phyloP scores from a whole-genome alignment of 2,888 invertebrate species.

The Phasia obesa region DNA sequence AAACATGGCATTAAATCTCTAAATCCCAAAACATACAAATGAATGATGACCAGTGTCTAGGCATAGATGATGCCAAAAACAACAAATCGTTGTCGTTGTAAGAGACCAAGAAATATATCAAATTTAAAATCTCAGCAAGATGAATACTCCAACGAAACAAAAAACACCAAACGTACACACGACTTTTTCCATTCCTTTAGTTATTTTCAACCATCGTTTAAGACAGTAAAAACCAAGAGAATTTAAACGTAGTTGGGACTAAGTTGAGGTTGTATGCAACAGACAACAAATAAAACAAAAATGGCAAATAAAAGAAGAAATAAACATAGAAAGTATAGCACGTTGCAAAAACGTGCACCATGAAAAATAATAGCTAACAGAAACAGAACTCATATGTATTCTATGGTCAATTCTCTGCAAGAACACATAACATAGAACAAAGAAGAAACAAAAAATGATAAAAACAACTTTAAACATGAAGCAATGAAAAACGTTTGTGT shows the following conservation, averaged over 20 bases:
- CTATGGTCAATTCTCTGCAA: conserved; percentile 57
- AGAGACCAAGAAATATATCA: conserved; percentile 55
- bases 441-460: conserved; percentile 27
- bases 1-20: conserved; percentile 73
- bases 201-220: conserved; percentile 24
- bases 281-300: conserved; percentile 15
- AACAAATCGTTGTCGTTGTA: conserved; percentile 55
- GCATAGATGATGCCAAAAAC: conserved; percentile 65
- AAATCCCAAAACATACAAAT: conserved; percentile 72
- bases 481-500: conserved; percentile 55
- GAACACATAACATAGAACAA: neutral
- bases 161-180: conserved; percentile 1
- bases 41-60: conserved; percentile 72
- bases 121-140: conserved; percentile 64
- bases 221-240: conserved; percentile 37
- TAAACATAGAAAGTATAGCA: conserved; percentile 63
- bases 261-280: conserved; percentile 30
- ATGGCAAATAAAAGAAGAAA: conserved; percentile 37
- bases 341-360: conserved; percentile 70
- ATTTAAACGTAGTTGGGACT: conserved; percentile 49
- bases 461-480: conserved; percentile 48
- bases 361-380: conserved; percentile 66
- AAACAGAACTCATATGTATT: conserved; percentile 63
- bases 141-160: conserved; percentile 16
- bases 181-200: neutral